Evolutionary conservation across 1,140 invertebrate species (phyloP).

Genomic region (Pogonomyrmex californicus): DNA sequence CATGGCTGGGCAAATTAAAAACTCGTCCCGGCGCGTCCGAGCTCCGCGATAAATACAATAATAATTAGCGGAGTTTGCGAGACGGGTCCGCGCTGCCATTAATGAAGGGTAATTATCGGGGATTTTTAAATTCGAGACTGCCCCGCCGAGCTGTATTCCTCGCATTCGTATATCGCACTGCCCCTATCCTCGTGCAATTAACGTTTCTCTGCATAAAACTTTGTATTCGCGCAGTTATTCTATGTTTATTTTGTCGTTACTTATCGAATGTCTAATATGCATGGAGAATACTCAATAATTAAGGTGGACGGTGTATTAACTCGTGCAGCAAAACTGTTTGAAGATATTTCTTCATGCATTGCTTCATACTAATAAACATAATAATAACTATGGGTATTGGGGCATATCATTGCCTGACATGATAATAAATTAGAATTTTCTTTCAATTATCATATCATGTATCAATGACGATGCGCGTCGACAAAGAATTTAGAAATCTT

Average conservation of each 20-base stretch:
- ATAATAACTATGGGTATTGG: background rate
- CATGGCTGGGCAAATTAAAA: slow-evolving; percentile 70
- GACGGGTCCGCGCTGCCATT: slow-evolving; percentile 41
- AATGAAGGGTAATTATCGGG: slow-evolving; percentile 56
- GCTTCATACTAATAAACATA: slow-evolving; percentile 8
- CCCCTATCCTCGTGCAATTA: slow-evolving; percentile 38
- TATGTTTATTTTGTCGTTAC: slow-evolving; percentile 35
- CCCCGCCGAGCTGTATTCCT: background rate
- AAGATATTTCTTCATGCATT: background rate
- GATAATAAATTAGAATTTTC: background rate
- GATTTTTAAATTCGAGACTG: slow-evolving; percentile 42
- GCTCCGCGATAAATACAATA: slow-evolving; percentile 67
- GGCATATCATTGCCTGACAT: background rate
- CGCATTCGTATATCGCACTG: background rate
- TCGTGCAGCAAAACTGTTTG: background rate
- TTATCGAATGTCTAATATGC: background rate
- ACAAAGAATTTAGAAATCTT: slow-evolving; percentile 14
- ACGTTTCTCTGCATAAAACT: background rate
- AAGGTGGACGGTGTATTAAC: background rate
- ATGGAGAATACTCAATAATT: background rate
- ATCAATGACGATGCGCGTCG: background rate
- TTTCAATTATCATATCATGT: background rate
- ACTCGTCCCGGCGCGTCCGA: slow-evolving; percentile 53
- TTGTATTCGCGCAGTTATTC: background rate
- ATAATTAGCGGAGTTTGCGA: slow-evolving; percentile 59